phyloP scores from a whole-genome alignment of 2,113 vertebrate genomes.

The Pachycephala philippinensis region DNA sequence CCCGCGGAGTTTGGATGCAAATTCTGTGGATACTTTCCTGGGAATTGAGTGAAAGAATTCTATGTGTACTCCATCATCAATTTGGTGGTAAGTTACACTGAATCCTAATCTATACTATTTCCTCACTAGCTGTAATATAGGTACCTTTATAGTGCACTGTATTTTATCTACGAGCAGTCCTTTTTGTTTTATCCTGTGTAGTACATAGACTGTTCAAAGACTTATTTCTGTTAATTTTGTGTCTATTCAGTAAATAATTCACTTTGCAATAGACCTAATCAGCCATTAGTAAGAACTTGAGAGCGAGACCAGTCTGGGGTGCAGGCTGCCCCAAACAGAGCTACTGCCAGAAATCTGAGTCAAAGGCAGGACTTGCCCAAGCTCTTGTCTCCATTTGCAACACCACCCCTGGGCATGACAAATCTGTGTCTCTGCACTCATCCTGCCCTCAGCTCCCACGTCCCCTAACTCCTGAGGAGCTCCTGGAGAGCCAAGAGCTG shows the following conservation, averaged over 20 bases:
- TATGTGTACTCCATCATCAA: background rate
- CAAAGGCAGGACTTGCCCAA: background rate
- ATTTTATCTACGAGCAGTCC: background rate
- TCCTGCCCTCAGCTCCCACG: rapidly evolving
- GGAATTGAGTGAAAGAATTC: background rate
- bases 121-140: background rate
- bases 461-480: background rate
- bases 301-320: background rate
- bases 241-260: background rate
- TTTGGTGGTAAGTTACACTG: background rate
- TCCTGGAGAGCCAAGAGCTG: background rate
- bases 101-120: background rate
- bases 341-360: background rate
- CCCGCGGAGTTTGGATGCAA: rapidly evolving
- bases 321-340: background rate
- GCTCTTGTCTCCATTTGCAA: rapidly evolving
- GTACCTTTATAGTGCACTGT: background rate
- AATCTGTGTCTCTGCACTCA: rapidly evolving
- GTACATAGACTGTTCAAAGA: background rate
- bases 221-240: background rate
- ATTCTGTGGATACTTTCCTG: background rate
- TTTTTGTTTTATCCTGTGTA: background rate
- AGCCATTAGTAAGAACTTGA: background rate
- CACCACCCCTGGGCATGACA: rapidly evolving
- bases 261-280: background rate